These are phyloP conservation scores for Camponotus vicinus DNA, from an alignment of 1,140 invertebrate species.

Conservation along the genomic window DNA sequence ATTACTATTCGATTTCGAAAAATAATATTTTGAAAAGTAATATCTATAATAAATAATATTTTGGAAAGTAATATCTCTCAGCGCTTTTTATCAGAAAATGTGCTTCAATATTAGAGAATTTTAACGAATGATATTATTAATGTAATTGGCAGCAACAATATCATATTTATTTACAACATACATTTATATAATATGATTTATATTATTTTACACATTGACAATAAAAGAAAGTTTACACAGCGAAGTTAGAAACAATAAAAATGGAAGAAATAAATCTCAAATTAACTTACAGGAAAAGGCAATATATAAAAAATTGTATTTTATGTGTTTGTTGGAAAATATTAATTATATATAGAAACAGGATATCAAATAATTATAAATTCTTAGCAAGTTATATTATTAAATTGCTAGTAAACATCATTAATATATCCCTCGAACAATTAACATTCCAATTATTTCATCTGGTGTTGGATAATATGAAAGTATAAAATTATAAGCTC, in stretches of 20 bases:
- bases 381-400: not conserved
- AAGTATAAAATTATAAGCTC: no score
- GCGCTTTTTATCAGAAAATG: slow-evolving; percentile 10
- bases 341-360: not conserved
- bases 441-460: no score
- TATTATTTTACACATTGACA: not conserved
- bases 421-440: no score
- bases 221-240: not conserved
- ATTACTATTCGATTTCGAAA: not conserved
- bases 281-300: not conserved
- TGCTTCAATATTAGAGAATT: slow-evolving; percentile 16
- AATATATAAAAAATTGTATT: not conserved
- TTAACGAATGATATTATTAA: slow-evolving; percentile 49
- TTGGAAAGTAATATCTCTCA: not conserved
- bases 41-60: slow-evolving; percentile 25
- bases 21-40: slow-evolving; percentile 22
- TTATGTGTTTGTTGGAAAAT: not conserved
- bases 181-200: slow-evolving; percentile 2
- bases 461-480: no score
- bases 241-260: not conserved
- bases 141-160: slow-evolving; percentile 17
- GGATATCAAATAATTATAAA: not conserved
- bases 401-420: not conserved
- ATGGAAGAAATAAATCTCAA: slow-evolving; percentile 9
- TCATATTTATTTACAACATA: not conserved